A percentile compares a stretch with the other conserved stretches of the same genome.
These are phyloP conservation scores for Anagrus nilaparvatae DNA, from an alignment of 1,140 invertebrate species.

Conservation along the genomic window DNA sequence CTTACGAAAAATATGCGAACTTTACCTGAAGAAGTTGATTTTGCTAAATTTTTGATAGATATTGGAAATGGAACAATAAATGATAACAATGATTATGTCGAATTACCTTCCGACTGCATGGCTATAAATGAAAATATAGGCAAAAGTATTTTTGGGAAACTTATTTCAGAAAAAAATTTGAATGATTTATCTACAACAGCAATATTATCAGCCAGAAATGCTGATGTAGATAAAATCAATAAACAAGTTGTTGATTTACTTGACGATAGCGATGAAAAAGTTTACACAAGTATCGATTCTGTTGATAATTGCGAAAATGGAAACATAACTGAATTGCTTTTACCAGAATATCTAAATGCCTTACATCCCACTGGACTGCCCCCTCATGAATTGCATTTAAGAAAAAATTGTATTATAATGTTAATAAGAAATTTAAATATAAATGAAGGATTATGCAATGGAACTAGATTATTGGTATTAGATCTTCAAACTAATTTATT, in stretches of 20 bases:
- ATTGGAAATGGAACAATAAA: not conserved
- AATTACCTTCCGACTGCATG: too few relatives aligned
- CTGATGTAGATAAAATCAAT: not conserved
- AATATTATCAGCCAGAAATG: not conserved
- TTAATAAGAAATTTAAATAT: not conserved
- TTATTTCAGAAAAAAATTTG: too few relatives aligned
- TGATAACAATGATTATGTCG: conserved; percentile 1
- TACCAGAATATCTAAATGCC: not conserved
- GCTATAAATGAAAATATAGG: too few relatives aligned
- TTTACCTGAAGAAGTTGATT: conserved; percentile 4
- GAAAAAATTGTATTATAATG: not conserved
- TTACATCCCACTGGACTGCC: not conserved
- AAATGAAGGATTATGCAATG: conserved; percentile 2
- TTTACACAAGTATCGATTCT: not conserved
- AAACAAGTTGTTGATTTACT: not conserved
- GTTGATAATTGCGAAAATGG: too few relatives aligned
- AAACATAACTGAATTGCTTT: not conserved
- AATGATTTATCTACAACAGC: too few relatives aligned
- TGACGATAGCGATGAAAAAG: not conserved
- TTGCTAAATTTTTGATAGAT: conserved; percentile 10
- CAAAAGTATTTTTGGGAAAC: too few relatives aligned
- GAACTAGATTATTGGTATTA: conserved; percentile 2
- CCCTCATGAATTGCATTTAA: not conserved
- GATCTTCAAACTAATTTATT: not conserved
- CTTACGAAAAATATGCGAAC: conserved; percentile 4